These are phyloP conservation scores for Pomatostomus ruficeps DNA, from an alignment of 2,113 vertebrate species.

Conservation along the genomic window DNA sequence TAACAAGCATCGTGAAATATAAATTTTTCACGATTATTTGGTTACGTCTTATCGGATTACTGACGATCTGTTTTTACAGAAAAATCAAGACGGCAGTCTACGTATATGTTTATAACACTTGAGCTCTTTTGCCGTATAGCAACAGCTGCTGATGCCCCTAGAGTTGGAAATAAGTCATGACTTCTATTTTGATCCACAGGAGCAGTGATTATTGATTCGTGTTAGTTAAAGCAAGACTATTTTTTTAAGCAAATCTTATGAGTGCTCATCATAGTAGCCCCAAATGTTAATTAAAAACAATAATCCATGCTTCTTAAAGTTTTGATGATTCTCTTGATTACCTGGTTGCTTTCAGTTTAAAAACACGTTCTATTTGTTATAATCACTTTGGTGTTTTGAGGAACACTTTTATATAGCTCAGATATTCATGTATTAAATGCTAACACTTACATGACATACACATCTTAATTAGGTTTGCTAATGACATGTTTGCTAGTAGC, in stretches of 20 bases:
- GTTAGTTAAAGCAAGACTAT: neutral
- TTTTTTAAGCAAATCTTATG: neutral
- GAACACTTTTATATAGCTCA: neutral
- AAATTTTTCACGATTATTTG: neutral
- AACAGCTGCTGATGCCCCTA: conserved; percentile 57
- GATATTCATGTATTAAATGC: neutral
- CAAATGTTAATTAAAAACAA: neutral
- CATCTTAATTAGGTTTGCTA: neutral
- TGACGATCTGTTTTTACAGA: neutral
- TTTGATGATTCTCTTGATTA: neutral
- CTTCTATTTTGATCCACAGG: conserved; percentile 2
- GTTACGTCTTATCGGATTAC: neutral
- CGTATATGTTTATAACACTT: conserved; percentile 20
- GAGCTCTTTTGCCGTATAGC: neutral
- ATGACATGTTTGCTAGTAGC: neutral
- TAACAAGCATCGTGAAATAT: neutral
- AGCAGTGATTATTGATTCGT: neutral
- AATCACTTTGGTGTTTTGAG: neutral
- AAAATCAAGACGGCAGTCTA: conserved; percentile 6
- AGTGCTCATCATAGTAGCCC: neutral
- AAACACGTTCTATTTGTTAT: neutral
- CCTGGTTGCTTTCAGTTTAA: neutral
- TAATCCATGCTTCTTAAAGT: neutral
- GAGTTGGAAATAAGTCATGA: conserved; percentile 20
- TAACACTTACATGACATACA: neutral